Evolutionary conservation across 2,888 invertebrate genomes (phyloP).

Genomic region (Drosophila quinaria): DNA sequence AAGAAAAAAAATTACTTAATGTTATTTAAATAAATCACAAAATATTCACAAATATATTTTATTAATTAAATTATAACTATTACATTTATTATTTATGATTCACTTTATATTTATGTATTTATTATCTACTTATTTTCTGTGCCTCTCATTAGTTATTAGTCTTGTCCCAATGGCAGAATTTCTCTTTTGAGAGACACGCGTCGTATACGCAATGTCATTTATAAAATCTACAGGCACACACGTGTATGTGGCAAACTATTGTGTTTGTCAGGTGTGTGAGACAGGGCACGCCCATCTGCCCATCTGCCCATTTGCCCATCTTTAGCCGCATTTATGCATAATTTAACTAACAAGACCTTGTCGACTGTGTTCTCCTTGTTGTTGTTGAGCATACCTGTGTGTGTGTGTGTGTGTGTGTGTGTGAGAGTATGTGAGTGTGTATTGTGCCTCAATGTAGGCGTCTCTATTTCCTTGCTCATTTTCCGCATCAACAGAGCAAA

Average conservation of each 20-base stretch:
- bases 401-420: constrained; percentile 14
- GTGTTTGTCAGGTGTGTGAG: constrained; percentile 18
- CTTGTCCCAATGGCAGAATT: constrained; percentile 3
- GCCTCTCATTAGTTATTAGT: constrained; percentile 41
- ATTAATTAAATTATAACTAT: too few relatives aligned
- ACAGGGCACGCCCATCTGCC: constrained; percentile 29
- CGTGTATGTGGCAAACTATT: constrained; percentile 40
- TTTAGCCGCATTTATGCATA: constrained; percentile 71
- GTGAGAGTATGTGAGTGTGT: constrained; percentile 15
- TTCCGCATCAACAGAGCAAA: constrained; percentile 75
- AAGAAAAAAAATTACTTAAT: too few relatives aligned
- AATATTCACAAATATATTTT: too few relatives aligned
- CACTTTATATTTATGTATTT: background rate
- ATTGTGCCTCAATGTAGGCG: constrained; percentile 25
- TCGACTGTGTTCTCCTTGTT: constrained; percentile 60
- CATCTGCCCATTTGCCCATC: constrained; percentile 13
- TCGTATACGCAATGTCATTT: constrained; percentile 45
- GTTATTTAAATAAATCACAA: too few relatives aligned
- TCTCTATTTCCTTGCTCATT: constrained; percentile 73
- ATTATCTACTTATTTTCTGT: background rate
- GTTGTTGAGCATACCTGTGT: constrained; percentile 36
- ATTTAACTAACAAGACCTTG: constrained; percentile 79
- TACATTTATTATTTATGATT: too few relatives aligned
- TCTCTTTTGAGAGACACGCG: constrained; percentile 20
- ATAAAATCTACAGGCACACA: constrained; percentile 7